Conservation (phyloP, 2,113 vertebrate species). For the Macroglossus sobrinus region DNA sequence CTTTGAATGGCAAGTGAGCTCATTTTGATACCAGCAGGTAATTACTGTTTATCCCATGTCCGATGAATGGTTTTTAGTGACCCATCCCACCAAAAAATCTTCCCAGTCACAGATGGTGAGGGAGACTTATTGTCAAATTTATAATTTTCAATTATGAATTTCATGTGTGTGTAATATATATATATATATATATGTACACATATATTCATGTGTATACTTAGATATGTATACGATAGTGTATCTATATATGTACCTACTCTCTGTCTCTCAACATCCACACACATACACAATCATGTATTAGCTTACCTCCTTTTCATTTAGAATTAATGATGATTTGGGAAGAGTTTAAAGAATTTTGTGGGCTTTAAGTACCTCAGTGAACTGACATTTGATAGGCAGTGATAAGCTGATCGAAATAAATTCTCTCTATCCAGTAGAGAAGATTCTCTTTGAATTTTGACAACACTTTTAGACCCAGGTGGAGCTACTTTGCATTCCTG, state of each 20-base stretch:
- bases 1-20: neutral
- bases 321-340: conserved; percentile 1
- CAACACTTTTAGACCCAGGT: neutral
- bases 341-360: neutral
- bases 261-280: neutral
- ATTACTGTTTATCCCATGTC: neutral
- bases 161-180: neutral
- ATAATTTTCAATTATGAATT: neutral
- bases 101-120: neutral
- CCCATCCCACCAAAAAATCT: neutral
- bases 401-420: conserved; percentile 4
- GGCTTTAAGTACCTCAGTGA: neutral
- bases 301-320: neutral
- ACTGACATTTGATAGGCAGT: neutral
- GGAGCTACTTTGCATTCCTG: neutral
- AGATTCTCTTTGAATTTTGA: neutral
- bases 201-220: neutral
- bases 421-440: neutral
- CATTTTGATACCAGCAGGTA: neutral
- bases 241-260: neutral
- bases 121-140: neutral
- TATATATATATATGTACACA: fast-evolving
- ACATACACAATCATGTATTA: neutral
- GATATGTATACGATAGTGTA: neutral
- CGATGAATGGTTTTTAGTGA: neutral